Evolutionary conservation across 2,113 vertebrate genomes (phyloP), one percentile per base, ranked within the genome.

Genomic region (Tupaia chinensis): DNA sequence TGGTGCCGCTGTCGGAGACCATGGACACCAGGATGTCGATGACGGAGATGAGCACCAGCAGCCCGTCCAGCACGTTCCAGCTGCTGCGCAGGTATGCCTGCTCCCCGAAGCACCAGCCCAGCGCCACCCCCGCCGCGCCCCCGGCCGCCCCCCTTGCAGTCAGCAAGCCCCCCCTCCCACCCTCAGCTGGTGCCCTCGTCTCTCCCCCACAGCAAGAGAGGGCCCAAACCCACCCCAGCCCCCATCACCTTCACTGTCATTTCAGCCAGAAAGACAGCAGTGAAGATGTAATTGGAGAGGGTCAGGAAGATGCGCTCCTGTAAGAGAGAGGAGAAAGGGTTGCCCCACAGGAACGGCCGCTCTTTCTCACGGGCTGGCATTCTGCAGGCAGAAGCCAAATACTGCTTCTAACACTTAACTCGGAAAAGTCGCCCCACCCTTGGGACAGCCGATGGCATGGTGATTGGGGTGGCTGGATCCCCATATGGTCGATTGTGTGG

Each of bases 221-320:
- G 27, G 14, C 68, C 73, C 93, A 32, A 12, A 54, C 80, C n/a
- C 58, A 7, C 0, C 3, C 29, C 27, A 0, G 60, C 70, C 25
- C 32, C 44, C 53, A 1, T 99, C 98, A 99, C 99, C 99, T 99
- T 99, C 96, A 99, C 98, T 79, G 99, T 99, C 99, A 99, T 99
- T 98, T 99, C 99, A 32, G 99, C 98, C 98, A 99, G 99, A 95
- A 99, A 99, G 98, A 99, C 99, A 3, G 99, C 99, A 0, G 99
- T 99, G 98, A 99, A 99, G 98, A 99, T 99, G 98, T 99, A 99
- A 98, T 99, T 99, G 98, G 99, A 99, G 96, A 99, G 96, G 0
- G 99, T 99, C 65, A 99, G 99, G 98, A 99, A 99, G 98, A 99
- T 99, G 95, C 99, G 99, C 95, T 99, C 99, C 99, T 99, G 97